These are phyloP conservation scores for Microdon myrmicae DNA, from an alignment of 2,888 invertebrate genomes.

Conservation along the genomic window DNA sequence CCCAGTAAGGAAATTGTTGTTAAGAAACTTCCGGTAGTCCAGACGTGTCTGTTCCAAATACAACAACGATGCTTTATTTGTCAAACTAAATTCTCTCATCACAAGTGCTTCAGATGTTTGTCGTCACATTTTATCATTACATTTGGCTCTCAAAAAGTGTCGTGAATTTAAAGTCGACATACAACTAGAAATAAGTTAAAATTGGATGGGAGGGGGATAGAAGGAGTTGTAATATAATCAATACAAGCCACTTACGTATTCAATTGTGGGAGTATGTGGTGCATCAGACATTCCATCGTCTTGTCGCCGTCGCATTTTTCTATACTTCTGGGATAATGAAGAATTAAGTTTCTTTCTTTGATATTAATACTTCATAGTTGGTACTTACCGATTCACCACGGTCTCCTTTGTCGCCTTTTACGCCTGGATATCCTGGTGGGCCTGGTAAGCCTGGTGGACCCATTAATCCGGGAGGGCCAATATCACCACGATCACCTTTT, in stretches of 20 bases:
- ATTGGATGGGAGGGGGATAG: slow-evolving; percentile 9
- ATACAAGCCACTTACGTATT: slow-evolving; percentile 63
- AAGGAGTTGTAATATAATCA: background rate
- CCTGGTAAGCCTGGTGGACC: slow-evolving; percentile 89
- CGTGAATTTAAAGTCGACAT: background rate
- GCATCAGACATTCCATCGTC: slow-evolving; percentile 67
- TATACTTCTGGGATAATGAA: slow-evolving; percentile 62
- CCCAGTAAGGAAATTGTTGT: no score
- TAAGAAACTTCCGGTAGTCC: no score
- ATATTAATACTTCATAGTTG: background rate
- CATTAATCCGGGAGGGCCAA: slow-evolving; percentile 93
- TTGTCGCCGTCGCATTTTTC: slow-evolving; percentile 67
- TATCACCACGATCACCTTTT: slow-evolving; percentile 82
- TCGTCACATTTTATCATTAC: no score
- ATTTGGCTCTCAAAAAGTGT: background rate
- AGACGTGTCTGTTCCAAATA: no score
- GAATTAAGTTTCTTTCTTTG: slow-evolving; percentile 39
- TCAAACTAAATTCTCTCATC: no score
- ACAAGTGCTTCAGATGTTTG: no score
- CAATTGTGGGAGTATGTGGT: slow-evolving; percentile 65
- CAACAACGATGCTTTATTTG: no score
- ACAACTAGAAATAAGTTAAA: background rate
- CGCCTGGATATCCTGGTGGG: slow-evolving; percentile 87
- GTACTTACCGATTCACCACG: slow-evolving; percentile 90
- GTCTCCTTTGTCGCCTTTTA: slow-evolving; percentile 91